Base-by-base conservation (phyloP, 2,888 invertebrate genomes). In the Laspeyria flexula region DNA sequence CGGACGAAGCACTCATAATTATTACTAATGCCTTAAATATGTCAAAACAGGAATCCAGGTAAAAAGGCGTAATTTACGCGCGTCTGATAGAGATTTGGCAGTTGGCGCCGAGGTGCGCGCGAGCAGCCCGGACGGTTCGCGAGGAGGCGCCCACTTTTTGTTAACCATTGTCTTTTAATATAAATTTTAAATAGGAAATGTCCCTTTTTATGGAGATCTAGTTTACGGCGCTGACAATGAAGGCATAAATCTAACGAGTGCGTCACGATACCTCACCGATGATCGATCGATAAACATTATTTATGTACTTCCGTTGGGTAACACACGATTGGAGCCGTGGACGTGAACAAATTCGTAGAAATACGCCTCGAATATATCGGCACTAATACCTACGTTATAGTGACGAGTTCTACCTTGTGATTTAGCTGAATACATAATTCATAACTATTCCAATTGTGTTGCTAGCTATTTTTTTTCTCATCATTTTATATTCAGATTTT, bases 11-110 rank as follows among this genome's bases (percentile, higher is more conserved):
- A 90, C 89, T 92, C 92, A 92, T 92, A 92, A 92, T 92, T 92
- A 91, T 92, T 92, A 92, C 90, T 90, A 92, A 92, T 92, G 88
- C 91, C 90, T 92, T 92, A 90, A 91, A 91, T 92, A 91, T 92
- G 92, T 92, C 92, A 92, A 92, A 92, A 92, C 92, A 92, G 90
- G 90, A 89, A 91, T 90, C 90, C 91, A 92, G 92, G 92, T 92
- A 92, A 91, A 91, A 91, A 91, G 90, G 88, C 88, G 90, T 91
- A 90, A 92, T 92, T 91, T 92, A 92, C 91, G 91, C 90, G 88
- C 86, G 89, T 77, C 81, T 86, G 92, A 92, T 91, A 91, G 86
- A 90, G 90, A 89, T 91, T 91, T 92, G 92, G 92, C 92, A 91
- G 91, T 89, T 88, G 91, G 91, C 92, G 92, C 92, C 91, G 87